Evolutionary conservation across 2,113 vertebrate genomes (phyloP).

Genomic region (Regulus satrapa): DNA sequence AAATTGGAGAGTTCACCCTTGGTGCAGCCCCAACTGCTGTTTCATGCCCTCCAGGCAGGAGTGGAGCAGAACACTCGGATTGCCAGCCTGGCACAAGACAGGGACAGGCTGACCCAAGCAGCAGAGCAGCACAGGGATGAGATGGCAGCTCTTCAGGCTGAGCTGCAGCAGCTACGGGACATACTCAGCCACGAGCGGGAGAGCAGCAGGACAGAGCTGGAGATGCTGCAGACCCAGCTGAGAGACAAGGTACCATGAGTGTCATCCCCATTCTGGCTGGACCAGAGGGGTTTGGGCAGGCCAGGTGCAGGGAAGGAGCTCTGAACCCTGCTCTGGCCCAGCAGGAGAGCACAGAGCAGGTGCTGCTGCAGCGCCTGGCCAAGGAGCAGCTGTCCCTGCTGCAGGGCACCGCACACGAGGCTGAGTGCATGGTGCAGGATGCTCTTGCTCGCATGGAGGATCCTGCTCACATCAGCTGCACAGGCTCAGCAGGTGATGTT

Average conservation of each 20-base stretch:
- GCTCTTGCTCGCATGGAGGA: conserved; percentile 83
- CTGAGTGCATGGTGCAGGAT: conserved; percentile 82
- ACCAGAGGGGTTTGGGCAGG: accelerated
- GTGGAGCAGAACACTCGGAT: conserved; percentile 68
- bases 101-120: conserved; percentile 58
- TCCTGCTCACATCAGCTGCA: conserved; percentile 85
- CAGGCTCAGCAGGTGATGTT: conserved; percentile 82
- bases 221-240: conserved; percentile 77
- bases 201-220: conserved; percentile 72
- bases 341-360: conserved; percentile 80
- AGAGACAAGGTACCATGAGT: conserved; percentile 74
- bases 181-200: conserved; percentile 69
- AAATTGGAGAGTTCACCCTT: accelerated
- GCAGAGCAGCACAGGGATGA: conserved; percentile 70
- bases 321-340: no score
- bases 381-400: conserved; percentile 78
- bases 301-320: accelerated
- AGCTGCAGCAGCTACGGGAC: conserved; percentile 75
- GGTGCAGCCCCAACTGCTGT: accelerated
- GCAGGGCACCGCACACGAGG: conserved; percentile 72
- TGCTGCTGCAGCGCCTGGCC: conserved; percentile 67
- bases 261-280: accelerated
- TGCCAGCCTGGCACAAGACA: conserved; percentile 73
- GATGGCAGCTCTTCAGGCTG: conserved; percentile 46
- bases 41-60: conserved; percentile 61